Evolutionary conservation across 2,113 vertebrate genomes (phyloP), one percentile per base, ranked within the genome.

Genomic region (Phylloscopus trochiloides): DNA sequence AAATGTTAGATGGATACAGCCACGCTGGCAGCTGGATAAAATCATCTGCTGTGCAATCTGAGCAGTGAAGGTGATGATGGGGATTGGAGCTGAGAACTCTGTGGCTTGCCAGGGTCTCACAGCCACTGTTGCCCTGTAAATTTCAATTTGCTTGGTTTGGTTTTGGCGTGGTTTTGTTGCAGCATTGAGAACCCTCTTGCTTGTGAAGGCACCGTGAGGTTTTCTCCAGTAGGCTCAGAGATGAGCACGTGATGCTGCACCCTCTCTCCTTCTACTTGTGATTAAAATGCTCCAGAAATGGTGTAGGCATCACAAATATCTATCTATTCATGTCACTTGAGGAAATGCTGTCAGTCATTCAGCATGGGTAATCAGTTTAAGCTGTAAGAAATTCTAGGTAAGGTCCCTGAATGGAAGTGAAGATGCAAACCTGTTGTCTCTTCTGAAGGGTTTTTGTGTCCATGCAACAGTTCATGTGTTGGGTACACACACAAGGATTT

Each of bases 391-490:
- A 48, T 55, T 59, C 34, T 6, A 15, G 22, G 32, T 26, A 20
- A 52, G 9, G 38, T 22, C 67, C 55, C 67, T 83, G 54, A 62
- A 51, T 51, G 17, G 47, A 70, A 79, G 45, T 38, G 15, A 48
- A 68, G 14, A 38, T 21, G 28, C 45, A 66, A 50, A 78, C 8
- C 50, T 66, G 2, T 55, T 81, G 45, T 86, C 15, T 86, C 24
- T 48, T 47, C 32, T 43, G 22, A 18, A 26, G 63, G 45, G 7
- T 59, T 93, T 93, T 80, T 84, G 13, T 67, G 47, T 55, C 43
- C 6, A 0, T 43, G 15, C 32, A n/a, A 1, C 1, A 0, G n/a
- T 66, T 58, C 70, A 5, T 58, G 15, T 66, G 38, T 40, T 76
- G 32, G 58, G 40, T 25, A 6, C 63, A 10, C 29, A 17, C 10